Evolutionary conservation across 2,113 vertebrate species (phyloP).

Genomic region (Rhea americana): DNA sequence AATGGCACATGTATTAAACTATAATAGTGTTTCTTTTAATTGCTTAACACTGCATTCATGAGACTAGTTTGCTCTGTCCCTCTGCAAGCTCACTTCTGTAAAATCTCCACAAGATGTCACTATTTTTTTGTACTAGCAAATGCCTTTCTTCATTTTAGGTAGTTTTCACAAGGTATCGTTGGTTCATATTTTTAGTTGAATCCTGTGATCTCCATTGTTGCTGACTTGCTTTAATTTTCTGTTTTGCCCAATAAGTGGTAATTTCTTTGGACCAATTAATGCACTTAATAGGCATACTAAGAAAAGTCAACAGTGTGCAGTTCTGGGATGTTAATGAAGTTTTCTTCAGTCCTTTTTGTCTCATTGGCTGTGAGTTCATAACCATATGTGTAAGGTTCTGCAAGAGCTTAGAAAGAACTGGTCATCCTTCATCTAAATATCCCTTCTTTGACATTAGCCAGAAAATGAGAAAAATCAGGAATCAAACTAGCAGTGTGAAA

Average conservation of each 20-base stretch:
- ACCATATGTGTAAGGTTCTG: neutral
- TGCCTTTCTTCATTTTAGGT: neutral
- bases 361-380: neutral
- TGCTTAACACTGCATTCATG: neutral
- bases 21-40: slow-evolving; percentile 9
- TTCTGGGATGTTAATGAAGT: neutral
- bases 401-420: neutral
- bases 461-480: neutral
- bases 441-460: neutral
- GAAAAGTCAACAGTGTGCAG: neutral
- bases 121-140: neutral
- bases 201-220: neutral
- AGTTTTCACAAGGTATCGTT: neutral
- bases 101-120: slow-evolving; percentile 67
- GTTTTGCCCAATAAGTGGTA: neutral
- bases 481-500: neutral
- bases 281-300: neutral
- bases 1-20: slow-evolving; percentile 50
- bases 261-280: neutral
- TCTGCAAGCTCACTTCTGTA: neutral
- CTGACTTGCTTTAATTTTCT: slow-evolving; percentile 6
- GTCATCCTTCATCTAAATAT: neutral
- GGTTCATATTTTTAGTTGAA: neutral
- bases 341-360: neutral
- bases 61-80: neutral